Evolutionary conservation across 2,888 invertebrate genomes (phyloP), one percentile per base, ranked within the genome.

Genomic region (Ormyrus rosae): DNA sequence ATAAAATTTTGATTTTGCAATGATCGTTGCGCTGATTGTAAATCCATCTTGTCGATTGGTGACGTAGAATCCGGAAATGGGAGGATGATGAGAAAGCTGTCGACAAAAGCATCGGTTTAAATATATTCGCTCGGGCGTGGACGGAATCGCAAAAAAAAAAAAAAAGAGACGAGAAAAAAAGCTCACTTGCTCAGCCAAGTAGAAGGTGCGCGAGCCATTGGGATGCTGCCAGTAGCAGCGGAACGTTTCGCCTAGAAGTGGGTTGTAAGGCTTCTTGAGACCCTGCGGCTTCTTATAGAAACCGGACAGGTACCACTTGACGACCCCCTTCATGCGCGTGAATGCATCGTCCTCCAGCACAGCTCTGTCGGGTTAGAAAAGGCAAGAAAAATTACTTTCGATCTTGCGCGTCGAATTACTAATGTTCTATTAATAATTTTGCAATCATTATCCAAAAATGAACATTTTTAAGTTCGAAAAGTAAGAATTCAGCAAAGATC

Each of bases 241-340:
- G 91, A 97, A 98, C 0, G 95, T 95, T 91, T 98, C 98, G 0
- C 98, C 98, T 68, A 98, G 92, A 73, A 98, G 96, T 0, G 98
- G 98, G 92, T 98, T 98, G 90, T 98, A 98, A 0, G 98, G 98
- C 90, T 98, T 98, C 91, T 98, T 98, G 67, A 98, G 92, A 5
- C 98, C 98, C 91, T 96, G 97, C 0, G 98, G 98, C 90, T 98
- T 98, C 86, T 97, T 96, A 91, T 98, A 97, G 88, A 98, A 94
- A 1, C 98, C 98, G 0, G 97, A 97, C 50, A 98, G 92, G 91
- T 98, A 98, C 97, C 97, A 98, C 86, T 95, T 94, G 0, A 97
- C 95, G 0, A 98, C 95, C 45, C 93, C 92, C 88, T 97, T 97
- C 95, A 98, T 98, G 82, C 98, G 93, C 46, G 94, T 95, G 90